Percentiles rank a stretch among this genome's conserved stretches.
Conservation (phyloP, 1,140 invertebrate genomes). For the Drosophila subpulchrella region DNA sequence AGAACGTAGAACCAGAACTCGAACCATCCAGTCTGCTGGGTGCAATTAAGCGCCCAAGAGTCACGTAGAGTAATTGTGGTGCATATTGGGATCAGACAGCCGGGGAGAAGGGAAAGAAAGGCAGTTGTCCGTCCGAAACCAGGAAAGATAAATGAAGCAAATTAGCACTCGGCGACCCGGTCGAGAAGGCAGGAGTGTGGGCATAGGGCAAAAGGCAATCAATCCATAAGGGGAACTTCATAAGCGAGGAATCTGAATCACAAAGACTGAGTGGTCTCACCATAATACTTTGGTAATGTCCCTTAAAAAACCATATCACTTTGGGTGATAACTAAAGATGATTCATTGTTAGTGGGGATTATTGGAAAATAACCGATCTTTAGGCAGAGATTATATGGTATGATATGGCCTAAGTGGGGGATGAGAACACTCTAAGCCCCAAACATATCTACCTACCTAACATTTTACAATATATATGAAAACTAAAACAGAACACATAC, state of each 20-base stretch:
- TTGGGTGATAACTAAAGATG: not conserved
- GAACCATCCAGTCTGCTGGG: constrained; percentile 24
- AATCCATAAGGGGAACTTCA: not conserved
- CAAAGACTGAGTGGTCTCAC: not conserved
- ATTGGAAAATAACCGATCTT: too few relatives aligned
- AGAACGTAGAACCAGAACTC: constrained; percentile 12
- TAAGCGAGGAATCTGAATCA: constrained; percentile 7
- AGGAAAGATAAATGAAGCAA: constrained; percentile 68
- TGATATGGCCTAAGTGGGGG: too few relatives aligned
- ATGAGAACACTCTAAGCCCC: too few relatives aligned
- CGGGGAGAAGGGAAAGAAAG: not conserved
- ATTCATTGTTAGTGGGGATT: not conserved
- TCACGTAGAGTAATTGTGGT: constrained; percentile 49
- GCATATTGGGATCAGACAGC: not conserved
- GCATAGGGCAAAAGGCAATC: constrained; percentile 1
- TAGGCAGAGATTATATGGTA: too few relatives aligned
- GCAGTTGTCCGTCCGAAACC: constrained; percentile 22
- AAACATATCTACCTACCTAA: too few relatives aligned
- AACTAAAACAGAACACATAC: too few relatives aligned
- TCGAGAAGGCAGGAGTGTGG: not conserved
- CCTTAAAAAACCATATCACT: not conserved
- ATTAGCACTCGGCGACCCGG: constrained; percentile 51
- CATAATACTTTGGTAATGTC: not conserved
- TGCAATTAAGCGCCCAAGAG: constrained; percentile 59
- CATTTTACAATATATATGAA: too few relatives aligned